Percentiles rank a stretch among this genome's conserved stretches.
Conservation (phyloP, 2,797 vertebrate genomes). For the Gallinago stenura region DNA sequence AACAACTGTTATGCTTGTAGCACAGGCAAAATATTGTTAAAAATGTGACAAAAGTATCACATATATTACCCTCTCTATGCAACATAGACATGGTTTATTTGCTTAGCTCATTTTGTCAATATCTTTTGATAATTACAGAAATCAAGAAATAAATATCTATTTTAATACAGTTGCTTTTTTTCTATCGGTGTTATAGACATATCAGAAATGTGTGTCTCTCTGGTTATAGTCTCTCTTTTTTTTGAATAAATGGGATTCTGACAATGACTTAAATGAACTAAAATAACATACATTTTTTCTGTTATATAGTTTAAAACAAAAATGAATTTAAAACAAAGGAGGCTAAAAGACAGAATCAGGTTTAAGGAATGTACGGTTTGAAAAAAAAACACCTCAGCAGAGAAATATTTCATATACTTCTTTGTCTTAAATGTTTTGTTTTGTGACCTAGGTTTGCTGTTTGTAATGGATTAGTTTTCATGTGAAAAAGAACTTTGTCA, state of each 20-base stretch:
- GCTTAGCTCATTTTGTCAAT: not conserved
- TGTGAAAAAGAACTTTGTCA: constrained; percentile 31
- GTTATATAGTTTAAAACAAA: not conserved
- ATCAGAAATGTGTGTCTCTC: not conserved
- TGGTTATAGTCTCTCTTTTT: not conserved
- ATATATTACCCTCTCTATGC: not conserved
- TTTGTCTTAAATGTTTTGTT: not conserved
- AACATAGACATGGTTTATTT: not conserved
- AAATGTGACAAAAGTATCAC: not conserved
- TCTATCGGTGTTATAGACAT: not conserved
- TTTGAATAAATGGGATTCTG: not conserved
- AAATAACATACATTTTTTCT: not conserved
- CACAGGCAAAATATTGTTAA: not conserved
- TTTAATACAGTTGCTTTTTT: not conserved
- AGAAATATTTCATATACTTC: not conserved
- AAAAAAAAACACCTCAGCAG: not conserved
- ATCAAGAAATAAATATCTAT: not conserved
- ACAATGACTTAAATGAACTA: not conserved
- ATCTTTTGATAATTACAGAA: not conserved
- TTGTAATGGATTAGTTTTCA: constrained; percentile 47
- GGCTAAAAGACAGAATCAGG: not conserved
- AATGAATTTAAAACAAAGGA: not conserved
- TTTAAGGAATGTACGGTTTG: not conserved
- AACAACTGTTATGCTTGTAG: not conserved
- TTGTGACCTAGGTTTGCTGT: not conserved